Evolutionary conservation across 2,888 invertebrate genomes (phyloP).

Genomic region (Ctenicera cuprea): DNA sequence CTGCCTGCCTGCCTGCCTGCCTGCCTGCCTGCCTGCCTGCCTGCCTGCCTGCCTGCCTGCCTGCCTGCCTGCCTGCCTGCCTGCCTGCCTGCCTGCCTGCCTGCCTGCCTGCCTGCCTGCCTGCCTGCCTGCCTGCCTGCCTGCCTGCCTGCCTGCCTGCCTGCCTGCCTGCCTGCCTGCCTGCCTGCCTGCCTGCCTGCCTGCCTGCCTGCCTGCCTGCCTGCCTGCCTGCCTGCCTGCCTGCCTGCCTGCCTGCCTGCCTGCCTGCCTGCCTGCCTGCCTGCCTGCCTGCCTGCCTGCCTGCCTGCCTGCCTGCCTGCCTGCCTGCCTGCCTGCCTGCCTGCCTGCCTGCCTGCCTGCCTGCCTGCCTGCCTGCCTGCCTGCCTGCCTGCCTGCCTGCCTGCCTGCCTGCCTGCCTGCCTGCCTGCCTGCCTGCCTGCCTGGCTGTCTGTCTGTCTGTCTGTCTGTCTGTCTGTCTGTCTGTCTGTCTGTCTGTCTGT

Average conservation of each 20-base stretch:
- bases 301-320: slow-evolving; percentile 15
- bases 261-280: slow-evolving; percentile 15
- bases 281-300: slow-evolving; percentile 15
- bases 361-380: slow-evolving; percentile 14
- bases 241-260: slow-evolving; percentile 15
- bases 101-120: slow-evolving; percentile 16
- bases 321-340: slow-evolving; percentile 8
- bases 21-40: slow-evolving; percentile 13
- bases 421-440: no score
- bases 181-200: slow-evolving; percentile 14
- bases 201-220: slow-evolving; percentile 8
- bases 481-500: slow-evolving; percentile 22
- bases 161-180: slow-evolving; percentile 13
- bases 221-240: slow-evolving; percentile 9
- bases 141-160: slow-evolving; percentile 15
- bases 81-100: slow-evolving; percentile 15
- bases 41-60: slow-evolving; percentile 12
- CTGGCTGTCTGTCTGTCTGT: no score
- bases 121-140: slow-evolving; percentile 9
- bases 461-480: slow-evolving; percentile 19
- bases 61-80: slow-evolving; percentile 11
- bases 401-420: slow-evolving; percentile 15
- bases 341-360: slow-evolving; percentile 15
- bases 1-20: slow-evolving; percentile 17
- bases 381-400: slow-evolving; percentile 11